Conservation (phyloP, 2,888 invertebrate genomes). For the Leucophora obtusa region DNA sequence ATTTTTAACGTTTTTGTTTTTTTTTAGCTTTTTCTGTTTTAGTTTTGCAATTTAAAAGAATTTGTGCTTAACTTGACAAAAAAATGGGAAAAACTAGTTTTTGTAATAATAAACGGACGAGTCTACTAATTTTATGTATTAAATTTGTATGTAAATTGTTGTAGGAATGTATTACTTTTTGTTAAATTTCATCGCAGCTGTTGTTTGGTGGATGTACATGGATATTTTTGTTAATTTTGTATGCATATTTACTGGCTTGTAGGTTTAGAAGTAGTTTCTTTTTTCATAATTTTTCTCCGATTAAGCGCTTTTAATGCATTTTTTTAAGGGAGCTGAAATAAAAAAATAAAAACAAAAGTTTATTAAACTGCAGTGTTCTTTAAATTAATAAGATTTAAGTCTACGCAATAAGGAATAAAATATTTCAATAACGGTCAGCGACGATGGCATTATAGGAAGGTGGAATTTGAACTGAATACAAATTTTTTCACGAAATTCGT, state of each 20-base stretch:
- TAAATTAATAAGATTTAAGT: too few relatives aligned
- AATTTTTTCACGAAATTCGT: too few relatives aligned
- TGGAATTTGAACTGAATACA: too few relatives aligned
- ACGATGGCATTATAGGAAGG: too few relatives aligned
- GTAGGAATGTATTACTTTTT: conserved; percentile 46
- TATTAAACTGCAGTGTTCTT: neutral
- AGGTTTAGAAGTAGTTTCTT: neutral
- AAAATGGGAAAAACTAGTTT: conserved; percentile 67
- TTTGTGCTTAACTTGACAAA: conserved; percentile 41
- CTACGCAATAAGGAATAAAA: too few relatives aligned
- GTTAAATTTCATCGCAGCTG: conserved; percentile 7
- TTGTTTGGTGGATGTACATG: conserved; percentile 1
- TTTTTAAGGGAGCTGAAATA: neutral
- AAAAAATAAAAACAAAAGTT: neutral
- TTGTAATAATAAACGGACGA: conserved; percentile 41
- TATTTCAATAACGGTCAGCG: too few relatives aligned
- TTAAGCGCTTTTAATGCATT: neutral
- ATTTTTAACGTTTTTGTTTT: conserved; percentile 47
- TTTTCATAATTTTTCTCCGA: neutral
- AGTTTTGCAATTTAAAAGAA: conserved; percentile 41
- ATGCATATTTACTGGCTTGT: neutral
- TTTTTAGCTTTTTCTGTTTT: conserved; percentile 33
- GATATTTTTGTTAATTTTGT: conserved; percentile 31
- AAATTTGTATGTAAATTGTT: conserved; percentile 13
- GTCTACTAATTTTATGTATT: conserved; percentile 27